phyloP scores from a whole-genome alignment of 2,888 invertebrate species.

The Prosopocoilus inquinatus region DNA sequence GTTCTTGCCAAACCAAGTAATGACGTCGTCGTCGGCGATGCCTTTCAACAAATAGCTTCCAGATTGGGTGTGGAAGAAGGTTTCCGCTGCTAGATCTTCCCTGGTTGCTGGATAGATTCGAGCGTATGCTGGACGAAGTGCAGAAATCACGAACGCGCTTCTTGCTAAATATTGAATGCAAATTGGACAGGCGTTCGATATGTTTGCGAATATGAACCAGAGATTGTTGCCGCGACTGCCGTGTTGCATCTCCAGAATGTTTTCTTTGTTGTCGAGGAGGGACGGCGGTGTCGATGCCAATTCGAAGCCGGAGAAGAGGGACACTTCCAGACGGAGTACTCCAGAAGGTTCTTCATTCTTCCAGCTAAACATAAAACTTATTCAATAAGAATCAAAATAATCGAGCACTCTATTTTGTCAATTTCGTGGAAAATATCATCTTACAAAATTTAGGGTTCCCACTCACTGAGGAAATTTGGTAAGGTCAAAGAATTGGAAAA shows the following conservation, averaged over 20 bases:
- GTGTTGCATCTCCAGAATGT: slow-evolving; percentile 61
- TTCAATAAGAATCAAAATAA: slow-evolving; percentile 1
- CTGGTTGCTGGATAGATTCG: slow-evolving; percentile 62
- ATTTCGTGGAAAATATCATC: background rate
- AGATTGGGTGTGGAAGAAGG: slow-evolving; percentile 61
- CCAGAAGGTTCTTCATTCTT: slow-evolving; percentile 61
- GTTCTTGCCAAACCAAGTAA: slow-evolving; percentile 66
- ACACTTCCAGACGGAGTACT: slow-evolving; percentile 60
- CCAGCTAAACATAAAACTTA: slow-evolving; percentile 51
- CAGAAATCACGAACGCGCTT: slow-evolving; percentile 60
- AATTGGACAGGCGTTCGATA: slow-evolving; percentile 60
- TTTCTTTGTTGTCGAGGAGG: slow-evolving; percentile 56
- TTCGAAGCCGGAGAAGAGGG: slow-evolving; percentile 65
- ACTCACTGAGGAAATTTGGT: no score
- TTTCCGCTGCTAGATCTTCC: slow-evolving; percentile 63
- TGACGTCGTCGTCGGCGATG: slow-evolving; percentile 64
- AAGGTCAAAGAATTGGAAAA: no score
- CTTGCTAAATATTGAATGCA: slow-evolving; percentile 62
- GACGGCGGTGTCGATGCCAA: slow-evolving; percentile 50
- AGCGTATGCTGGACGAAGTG: slow-evolving; percentile 62
- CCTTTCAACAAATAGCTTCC: slow-evolving; percentile 61
- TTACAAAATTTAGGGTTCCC: no score
- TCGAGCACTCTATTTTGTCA: background rate
- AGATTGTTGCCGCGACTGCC: slow-evolving; percentile 61
- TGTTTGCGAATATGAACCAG: slow-evolving; percentile 66